A percentile compares a stretch with the other conserved stretches of the same genome.
Evolutionary conservation across 2,113 vertebrate genomes (phyloP).

Genomic region (Sorex araneus): DNA sequence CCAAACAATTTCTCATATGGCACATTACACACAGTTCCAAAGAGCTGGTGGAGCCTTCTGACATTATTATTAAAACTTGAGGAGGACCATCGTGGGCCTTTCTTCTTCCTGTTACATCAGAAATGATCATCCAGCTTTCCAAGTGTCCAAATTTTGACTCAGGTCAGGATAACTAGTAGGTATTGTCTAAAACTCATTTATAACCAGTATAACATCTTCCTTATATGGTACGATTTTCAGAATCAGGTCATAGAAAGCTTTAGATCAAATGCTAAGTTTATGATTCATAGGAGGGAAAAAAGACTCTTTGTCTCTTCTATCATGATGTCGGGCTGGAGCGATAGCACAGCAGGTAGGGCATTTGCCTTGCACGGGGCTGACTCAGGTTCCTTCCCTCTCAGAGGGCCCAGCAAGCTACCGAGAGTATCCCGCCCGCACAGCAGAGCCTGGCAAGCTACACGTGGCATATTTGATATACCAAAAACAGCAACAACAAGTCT

Average conservation of each 20-base stretch:
- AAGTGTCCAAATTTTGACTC: constrained; percentile 16
- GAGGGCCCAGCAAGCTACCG: too few species aligned
- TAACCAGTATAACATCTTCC: constrained; percentile 19
- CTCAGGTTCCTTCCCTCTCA: too few species aligned
- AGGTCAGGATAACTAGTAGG: not conserved
- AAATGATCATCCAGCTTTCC: constrained; percentile 56
- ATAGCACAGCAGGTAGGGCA: too few species aligned
- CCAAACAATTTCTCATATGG: constrained; percentile 49
- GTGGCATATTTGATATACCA: too few species aligned
- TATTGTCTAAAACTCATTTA: constrained; percentile 54
- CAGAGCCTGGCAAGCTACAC: too few species aligned
- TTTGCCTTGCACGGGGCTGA: too few species aligned
- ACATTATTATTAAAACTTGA: constrained; percentile 51
- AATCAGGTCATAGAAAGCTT: constrained; percentile 35
- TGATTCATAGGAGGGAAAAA: not conserved
- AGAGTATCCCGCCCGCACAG: too few species aligned
- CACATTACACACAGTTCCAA: constrained; percentile 48
- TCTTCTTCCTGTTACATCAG: constrained; percentile 53
- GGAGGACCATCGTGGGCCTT: constrained; percentile 36
- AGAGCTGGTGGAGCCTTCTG: constrained; percentile 40
- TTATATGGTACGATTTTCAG: constrained; percentile 9
- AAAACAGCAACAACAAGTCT: too few species aligned
- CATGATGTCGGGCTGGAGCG: too few species aligned
- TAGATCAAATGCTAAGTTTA: not conserved
- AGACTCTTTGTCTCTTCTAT: too few species aligned